Percentiles rank a stretch among this genome's conserved stretches.
Evolutionary conservation across 2,888 invertebrate species (phyloP).

Genomic region (Candidula unifasciata): DNA sequence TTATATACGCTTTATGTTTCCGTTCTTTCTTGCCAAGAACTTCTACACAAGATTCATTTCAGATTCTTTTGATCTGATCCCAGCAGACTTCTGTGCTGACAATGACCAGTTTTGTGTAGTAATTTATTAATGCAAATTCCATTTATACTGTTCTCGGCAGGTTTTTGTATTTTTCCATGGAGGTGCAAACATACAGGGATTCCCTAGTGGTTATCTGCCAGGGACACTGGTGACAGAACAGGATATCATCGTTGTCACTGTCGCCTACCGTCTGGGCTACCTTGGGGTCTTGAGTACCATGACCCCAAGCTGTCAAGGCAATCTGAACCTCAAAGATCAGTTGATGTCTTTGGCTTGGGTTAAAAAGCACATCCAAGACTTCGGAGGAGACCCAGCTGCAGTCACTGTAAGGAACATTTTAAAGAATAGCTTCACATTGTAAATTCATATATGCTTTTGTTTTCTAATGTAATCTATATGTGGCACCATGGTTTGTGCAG

Average conservation of each 20-base stretch:
- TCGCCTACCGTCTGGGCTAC: conserved; percentile 52
- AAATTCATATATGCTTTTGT: too few relatives aligned
- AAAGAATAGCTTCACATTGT: neutral
- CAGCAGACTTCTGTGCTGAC: too few relatives aligned
- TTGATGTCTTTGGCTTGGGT: conserved; percentile 31
- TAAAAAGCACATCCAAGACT: conserved; percentile 32
- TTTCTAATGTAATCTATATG: too few relatives aligned
- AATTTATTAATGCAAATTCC: neutral
- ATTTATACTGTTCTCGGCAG: neutral
- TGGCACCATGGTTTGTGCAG: too few relatives aligned
- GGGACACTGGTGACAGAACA: conserved; percentile 48
- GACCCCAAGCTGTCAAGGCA: conserved; percentile 16
- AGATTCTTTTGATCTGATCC: too few relatives aligned
- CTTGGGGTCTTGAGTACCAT: conserved; percentile 52
- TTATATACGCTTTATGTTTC: too few relatives aligned
- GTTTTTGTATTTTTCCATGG: conserved; percentile 52
- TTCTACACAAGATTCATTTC: too few relatives aligned
- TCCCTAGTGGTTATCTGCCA: conserved; percentile 6
- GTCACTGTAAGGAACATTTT: conserved; percentile 37
- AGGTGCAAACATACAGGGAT: conserved; percentile 38
- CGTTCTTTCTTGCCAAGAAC: too few relatives aligned
- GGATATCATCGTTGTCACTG: conserved; percentile 49
- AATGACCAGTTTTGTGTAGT: neutral
- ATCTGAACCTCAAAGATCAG: conserved; percentile 36
- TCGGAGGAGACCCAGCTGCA: conserved; percentile 35